Percentiles rank a stretch among this genome's conserved stretches.
These are phyloP conservation scores for Calyptommatus sinebrachiatus DNA, from an alignment of 2,113 vertebrate species.

Conservation along the genomic window DNA sequence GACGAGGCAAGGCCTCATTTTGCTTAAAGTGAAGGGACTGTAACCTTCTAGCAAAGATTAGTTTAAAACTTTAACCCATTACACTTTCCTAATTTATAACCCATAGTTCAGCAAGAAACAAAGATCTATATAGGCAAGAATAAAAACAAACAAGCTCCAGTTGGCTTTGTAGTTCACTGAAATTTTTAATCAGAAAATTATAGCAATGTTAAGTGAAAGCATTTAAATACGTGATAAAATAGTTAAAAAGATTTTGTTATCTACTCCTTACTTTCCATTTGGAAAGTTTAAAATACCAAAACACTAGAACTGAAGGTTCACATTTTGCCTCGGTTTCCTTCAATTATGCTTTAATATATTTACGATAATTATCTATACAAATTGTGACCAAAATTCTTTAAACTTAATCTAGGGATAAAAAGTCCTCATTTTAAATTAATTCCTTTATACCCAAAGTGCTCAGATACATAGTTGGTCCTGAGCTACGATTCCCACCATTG, in stretches of 20 bases:
- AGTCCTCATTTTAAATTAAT: background rate
- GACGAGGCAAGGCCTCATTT: background rate
- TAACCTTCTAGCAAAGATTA: background rate
- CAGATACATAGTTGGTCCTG: no score
- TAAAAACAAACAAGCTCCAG: background rate
- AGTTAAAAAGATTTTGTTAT: slow-evolving; percentile 12
- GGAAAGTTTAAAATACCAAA: slow-evolving; percentile 7
- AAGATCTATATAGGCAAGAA: background rate
- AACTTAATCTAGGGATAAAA: background rate
- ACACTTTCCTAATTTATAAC: background rate
- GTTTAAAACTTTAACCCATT: background rate
- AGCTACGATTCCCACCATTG: no score
- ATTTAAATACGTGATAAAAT: slow-evolving; percentile 35
- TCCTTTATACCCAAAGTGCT: background rate
- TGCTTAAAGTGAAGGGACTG: background rate
- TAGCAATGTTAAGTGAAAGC: slow-evolving; percentile 40
- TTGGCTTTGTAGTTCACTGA: slow-evolving; percentile 33
- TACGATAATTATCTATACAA: background rate
- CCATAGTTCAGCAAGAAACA: no score
- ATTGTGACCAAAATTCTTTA: background rate
- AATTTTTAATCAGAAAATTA: slow-evolving; percentile 59
- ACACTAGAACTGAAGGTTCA: background rate
- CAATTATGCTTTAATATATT: background rate
- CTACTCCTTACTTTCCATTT: slow-evolving; percentile 12
- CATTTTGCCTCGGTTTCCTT: background rate